Evolutionary conservation across 2,888 invertebrate genomes (phyloP), one percentile per base, ranked within the genome.

Genomic region (Notocelia uddmanniana): DNA sequence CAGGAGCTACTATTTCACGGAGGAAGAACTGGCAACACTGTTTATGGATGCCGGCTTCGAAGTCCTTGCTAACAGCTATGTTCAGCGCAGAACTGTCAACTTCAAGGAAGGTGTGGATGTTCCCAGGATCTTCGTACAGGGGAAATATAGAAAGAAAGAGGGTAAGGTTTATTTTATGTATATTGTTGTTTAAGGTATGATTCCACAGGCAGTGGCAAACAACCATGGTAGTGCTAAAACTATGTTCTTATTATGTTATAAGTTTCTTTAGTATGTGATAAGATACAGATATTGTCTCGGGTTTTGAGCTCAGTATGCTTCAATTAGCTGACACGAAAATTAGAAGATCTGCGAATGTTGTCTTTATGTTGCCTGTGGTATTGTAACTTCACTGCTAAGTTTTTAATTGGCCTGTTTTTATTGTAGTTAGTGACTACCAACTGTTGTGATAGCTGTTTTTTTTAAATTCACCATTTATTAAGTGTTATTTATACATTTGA

Each of bases 101-200:
- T 94, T 96, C 68, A 99, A 99, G 83, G 98, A 99, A 90, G 96
- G 97, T 11, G 94, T 99, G 59, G 96, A 98, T 94, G 98, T 98
- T 0, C 97, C 97, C 0, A 95, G 99, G 75, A 97, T 98, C 79
- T 99, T 99, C 93, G 95, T 99, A 0, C 99, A 99, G 89, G 98
- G 96, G 5, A 97, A 97, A 94, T 97, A 97, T 81, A 89, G 84
- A 37, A 97, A 96, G 81, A 58, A 77, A 68, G 31, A 31, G 31
- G 85, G 89, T 89, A 78, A 80, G 80, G 6, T n/a, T 6, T 45
- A 8, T 0, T 45, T 5, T 45, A 13, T 45, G n/a, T 45, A 13
- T 45, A 45, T n/a, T 41, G 41, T 41, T 1, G 41, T 3, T 45
- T n/a, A n/a, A 45, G 45, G 6, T 45, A 45, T 45, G n/a, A 45